Evolutionary conservation across 2,888 invertebrate genomes (phyloP), one percentile per base, ranked within the genome.

Genomic region (Tenthredo mesomela): DNA sequence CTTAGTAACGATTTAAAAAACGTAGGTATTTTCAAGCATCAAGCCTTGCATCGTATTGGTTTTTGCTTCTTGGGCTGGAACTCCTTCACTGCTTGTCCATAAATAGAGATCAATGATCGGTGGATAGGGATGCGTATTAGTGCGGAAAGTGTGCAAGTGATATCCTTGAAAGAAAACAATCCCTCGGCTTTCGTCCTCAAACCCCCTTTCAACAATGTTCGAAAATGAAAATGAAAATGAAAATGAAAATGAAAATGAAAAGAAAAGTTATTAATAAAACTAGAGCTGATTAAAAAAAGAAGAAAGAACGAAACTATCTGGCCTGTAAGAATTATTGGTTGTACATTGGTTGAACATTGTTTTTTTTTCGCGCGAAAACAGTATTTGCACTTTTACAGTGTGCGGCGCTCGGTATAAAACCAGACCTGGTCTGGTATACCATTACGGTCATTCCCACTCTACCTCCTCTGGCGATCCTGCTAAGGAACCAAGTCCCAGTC

Each of bases 401-500:
- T 99, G 98, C 95, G 97, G 98, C 93, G 98, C 98, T 92, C 96
- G 98, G 93, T 98, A 99, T 96, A 98, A 99, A 96, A 98, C 98
- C 88, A 96, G 98, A 89, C 98, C 98, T 89, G 98, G 98, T 89
- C 96, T 99, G 93, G 98, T 97, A 91, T 98, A 98, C 95, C 98
- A 99, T 96, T 97, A 97, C 95, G 96, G 97, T 92, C 98, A 98
- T 95, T 97, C 97, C 92, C 98, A 98, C 95, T 93, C 93, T 93
- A 93, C 92, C 92, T 93, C 93, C 93, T 93, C 93, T 90, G 93
- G 93, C 92, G 93, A 93, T 91, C 93, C 93, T 93, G 93, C 93
- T 92, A 93, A 93, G 93, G 93, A 93, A 93, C 93, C 92, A 93
- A 93, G 93, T 93, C 93, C 93, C 93, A 93, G 93, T 93, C 93